Evolutionary conservation across 30 jellyfish, hydroid and myxozoan genomes (phyloP).

Genomic region (Hydractinia echinata): DNA sequence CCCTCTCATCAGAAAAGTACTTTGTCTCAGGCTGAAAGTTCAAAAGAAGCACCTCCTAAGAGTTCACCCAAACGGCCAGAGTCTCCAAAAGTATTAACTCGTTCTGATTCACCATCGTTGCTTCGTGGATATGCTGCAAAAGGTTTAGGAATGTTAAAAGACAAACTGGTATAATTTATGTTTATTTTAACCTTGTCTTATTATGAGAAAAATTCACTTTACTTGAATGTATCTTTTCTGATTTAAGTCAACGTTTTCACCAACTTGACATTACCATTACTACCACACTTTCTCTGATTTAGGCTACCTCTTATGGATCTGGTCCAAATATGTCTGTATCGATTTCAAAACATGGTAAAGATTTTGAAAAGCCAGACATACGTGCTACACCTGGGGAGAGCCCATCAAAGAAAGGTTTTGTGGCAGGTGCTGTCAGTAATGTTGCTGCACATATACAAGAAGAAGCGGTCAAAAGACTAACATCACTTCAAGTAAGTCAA

Average conservation of each 20-base stretch:
- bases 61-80: too few species aligned
- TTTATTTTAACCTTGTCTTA: neutral
- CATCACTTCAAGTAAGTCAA: constrained; percentile 34
- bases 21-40: too few species aligned
- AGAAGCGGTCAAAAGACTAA: constrained; percentile 83
- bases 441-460: constrained; percentile 91
- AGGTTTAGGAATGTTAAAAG: constrained; percentile 67
- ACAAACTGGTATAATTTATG: constrained; percentile 44
- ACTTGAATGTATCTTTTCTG: too few species aligned
- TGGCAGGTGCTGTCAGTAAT: constrained; percentile 35
- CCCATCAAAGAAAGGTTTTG: constrained; percentile 22
- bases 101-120: constrained; percentile 26
- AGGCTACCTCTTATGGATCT: constrained; percentile 49
- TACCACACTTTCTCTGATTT: too few species aligned
- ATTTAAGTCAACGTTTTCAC: too few species aligned
- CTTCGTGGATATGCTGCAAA: constrained; percentile 51
- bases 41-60: too few species aligned
- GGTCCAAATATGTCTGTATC: constrained; percentile 65
- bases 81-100: too few species aligned
- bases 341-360: constrained; percentile 56
- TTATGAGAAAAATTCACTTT: too few species aligned
- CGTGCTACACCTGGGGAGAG: constrained; percentile 45
- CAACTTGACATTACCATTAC: too few species aligned
- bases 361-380: constrained; percentile 47
- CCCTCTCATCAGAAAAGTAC: too few species aligned